Conservation (phyloP, 2,888 invertebrate species). For the Drosophila kambysellisi region DNA sequence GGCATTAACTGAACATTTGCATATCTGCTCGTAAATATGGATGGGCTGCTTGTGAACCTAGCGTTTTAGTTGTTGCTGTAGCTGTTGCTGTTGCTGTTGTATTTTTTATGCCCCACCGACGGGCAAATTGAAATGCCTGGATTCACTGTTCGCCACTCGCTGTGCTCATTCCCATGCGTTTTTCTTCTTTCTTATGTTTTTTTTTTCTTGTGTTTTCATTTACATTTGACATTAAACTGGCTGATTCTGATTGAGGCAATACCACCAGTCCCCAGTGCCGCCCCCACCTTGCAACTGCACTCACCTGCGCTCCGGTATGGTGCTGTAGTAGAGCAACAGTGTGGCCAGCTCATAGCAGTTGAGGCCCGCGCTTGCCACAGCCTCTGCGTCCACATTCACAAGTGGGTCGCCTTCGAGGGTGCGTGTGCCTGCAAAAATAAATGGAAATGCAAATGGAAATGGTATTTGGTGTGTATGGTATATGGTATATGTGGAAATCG, state of each 20-base stretch:
- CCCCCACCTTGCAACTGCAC: conserved; percentile 52
- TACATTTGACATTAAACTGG: conserved; percentile 78
- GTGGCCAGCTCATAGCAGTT: conserved; percentile 90
- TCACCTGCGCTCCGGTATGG: conserved; percentile 89
- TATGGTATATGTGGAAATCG: conserved; percentile 1
- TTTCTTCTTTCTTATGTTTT: background rate
- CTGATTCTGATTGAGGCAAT: conserved; percentile 71
- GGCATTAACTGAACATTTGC: conserved; percentile 76
- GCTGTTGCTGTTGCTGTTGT: conserved; percentile 1
- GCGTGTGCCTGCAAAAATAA: conserved; percentile 87
- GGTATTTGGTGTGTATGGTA: conserved; percentile 5
- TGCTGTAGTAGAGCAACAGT: conserved; percentile 90
- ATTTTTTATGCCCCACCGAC: conserved; percentile 18
- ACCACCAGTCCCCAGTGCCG: conserved; percentile 23
- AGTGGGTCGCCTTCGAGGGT: conserved; percentile 89
- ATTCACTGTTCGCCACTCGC: conserved; percentile 35
- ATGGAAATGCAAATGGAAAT: conserved; percentile 27
- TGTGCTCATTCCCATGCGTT: conserved; percentile 80
- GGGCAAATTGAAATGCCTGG: conserved; percentile 74
- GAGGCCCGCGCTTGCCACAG: conserved; percentile 87
- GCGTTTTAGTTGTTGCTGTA: background rate
- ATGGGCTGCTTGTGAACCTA: conserved; percentile 63
- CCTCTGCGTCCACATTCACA: conserved; percentile 88
- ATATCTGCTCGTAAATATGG: conserved; percentile 80
- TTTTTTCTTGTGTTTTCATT: background rate